phyloP scores from a whole-genome alignment of 2,888 invertebrate genomes.

The Acleris holmiana region DNA sequence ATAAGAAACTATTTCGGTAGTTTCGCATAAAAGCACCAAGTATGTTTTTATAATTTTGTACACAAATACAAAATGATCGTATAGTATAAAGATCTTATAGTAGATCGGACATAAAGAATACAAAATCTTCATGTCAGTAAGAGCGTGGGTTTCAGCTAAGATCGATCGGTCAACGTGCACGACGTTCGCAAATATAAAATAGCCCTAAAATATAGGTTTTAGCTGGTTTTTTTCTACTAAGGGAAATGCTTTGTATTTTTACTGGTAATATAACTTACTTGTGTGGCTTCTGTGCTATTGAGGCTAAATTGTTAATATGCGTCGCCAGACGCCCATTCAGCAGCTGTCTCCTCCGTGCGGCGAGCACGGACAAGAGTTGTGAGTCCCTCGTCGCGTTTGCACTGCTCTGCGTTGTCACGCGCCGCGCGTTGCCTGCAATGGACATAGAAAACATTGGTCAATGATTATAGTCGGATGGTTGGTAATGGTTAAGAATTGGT shows the following conservation, averaged over 20 bases:
- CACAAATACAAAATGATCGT: too few relatives aligned
- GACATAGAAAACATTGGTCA: conserved; percentile 34
- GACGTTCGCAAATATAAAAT: conserved; percentile 1
- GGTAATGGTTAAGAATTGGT: too few relatives aligned
- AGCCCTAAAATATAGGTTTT: not conserved
- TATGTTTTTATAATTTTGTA: too few relatives aligned
- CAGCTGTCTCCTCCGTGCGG: conserved; percentile 85
- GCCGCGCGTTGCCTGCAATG: conserved; percentile 67
- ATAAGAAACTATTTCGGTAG: too few relatives aligned
- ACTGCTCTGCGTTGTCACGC: conserved; percentile 67
- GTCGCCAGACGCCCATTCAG: conserved; percentile 81
- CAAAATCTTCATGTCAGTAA: too few relatives aligned
- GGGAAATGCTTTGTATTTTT: not conserved
- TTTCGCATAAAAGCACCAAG: too few relatives aligned
- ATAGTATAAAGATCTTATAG: too few relatives aligned
- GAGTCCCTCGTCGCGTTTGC: conserved; percentile 80
- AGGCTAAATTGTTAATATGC: conserved; percentile 74
- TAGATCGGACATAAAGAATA: too few relatives aligned
- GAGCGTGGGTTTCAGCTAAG: too few relatives aligned
- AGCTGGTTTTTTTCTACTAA: too few relatives aligned
- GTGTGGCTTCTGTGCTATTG: conserved; percentile 73
- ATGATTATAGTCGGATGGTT: too few relatives aligned
- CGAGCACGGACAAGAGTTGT: conserved; percentile 84
- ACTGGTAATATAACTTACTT: conserved; percentile 68
- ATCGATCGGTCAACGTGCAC: too few relatives aligned